Evolutionary conservation across 2,888 invertebrate species (phyloP), one percentile per base, ranked within the genome.

Genomic region (Hydropsyche betteni): DNA sequence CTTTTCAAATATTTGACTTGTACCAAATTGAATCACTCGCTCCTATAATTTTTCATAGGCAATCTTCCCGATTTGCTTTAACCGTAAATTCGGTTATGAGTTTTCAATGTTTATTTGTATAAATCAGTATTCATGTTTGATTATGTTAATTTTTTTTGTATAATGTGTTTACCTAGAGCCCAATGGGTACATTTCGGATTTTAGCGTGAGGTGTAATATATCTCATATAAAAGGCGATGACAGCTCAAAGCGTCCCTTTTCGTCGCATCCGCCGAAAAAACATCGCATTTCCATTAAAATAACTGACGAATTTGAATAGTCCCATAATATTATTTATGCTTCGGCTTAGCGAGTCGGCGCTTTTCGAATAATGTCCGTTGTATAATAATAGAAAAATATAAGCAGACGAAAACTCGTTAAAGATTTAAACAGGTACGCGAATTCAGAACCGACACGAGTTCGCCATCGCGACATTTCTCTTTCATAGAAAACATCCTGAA

Each of bases 261-360:
- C 64, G 36, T 5, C 61, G 34, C 64, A 64, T 64, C 34, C 36
- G 36, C 34, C 36, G 51, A n/a, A 74, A 50, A 44, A 70, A 75
- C 75, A 75, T 34, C 70, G 75, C 24, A 70, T 75, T 75, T 75
- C 75, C 75, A 75, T 75, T 75, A 75, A 64, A 70, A 64, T 69
- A 70, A 75, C 69, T 34, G 36, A 12, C 36, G 64, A 34, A 64
- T 36, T 64, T 36, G 36, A 64, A 64, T 58, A 58, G 58, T 44
- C 44, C 58, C 16, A 24, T 58, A 58, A 58, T 58, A 16, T 58
- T 58, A 58, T 58, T 58, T 58, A 24, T 58, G 16, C 44, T 44
- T 44, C 44, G 10, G 44, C 44, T 44, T 44, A 44, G 44, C 6
- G 44, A 44, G 6, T 10, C 2, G 24, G 24, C 24, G 24, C 24